These are phyloP conservation scores for Bostrychus sinensis DNA, from an alignment of 2,113 vertebrate species.

Conservation along the genomic window DNA sequence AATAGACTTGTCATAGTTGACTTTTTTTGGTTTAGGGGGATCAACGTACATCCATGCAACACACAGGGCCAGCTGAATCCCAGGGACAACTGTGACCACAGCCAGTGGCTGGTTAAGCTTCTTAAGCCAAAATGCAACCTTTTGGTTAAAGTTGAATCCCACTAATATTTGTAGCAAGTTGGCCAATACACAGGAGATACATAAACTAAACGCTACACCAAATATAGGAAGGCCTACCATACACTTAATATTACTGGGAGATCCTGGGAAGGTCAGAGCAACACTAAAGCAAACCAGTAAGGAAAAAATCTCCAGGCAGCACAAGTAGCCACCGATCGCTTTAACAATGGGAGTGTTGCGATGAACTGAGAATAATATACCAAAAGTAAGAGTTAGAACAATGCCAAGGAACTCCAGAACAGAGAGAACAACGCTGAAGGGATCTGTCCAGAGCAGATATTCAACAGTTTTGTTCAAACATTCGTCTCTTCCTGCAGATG, in stretches of 20 bases:
- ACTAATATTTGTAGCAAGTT: conserved; percentile 70
- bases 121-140: conserved; percentile 17
- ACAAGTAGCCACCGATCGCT: conserved; percentile 63
- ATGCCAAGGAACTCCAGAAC: conserved; percentile 21
- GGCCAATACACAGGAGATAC: conserved; percentile 67
- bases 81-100: conserved; percentile 32
- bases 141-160: conserved; percentile 57
- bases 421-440: conserved; percentile 36
- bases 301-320: conserved; percentile 63
- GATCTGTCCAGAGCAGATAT: conserved; percentile 43
- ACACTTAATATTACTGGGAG: conserved; percentile 30
- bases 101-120: conserved; percentile 49
- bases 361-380: conserved; percentile 46
- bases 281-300: conserved; percentile 58
- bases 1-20: background rate
- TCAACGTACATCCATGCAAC: conserved; percentile 42
- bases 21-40: accelerated
- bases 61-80: conserved; percentile 56
- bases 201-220: conserved; percentile 56
- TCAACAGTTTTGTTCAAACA: conserved; percentile 42
- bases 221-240: conserved; percentile 52
- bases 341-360: conserved; percentile 64
- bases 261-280: conserved; percentile 27
- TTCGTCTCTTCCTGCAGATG: conserved; percentile 4
- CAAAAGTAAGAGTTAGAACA: conserved; percentile 30